Percentiles rank a stretch among this genome's conserved stretches.
These are phyloP conservation scores for Globia sparganii DNA, from an alignment of 2,888 invertebrate genomes.

Conservation along the genomic window DNA sequence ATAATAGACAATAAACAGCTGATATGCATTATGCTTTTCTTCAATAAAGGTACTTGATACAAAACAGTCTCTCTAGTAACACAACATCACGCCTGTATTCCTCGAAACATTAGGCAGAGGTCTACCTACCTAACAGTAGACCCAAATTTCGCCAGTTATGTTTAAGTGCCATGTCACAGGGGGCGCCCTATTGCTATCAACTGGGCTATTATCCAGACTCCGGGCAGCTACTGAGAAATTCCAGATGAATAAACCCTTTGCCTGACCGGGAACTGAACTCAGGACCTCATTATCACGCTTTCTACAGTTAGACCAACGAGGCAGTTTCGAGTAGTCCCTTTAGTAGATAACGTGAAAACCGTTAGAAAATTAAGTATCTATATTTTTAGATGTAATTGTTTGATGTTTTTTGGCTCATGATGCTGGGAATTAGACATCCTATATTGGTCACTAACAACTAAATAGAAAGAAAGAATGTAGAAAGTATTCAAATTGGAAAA, in stretches of 20 bases:
- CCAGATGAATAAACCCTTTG: background rate
- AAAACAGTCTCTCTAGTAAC: background rate
- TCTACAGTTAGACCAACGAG: too few species aligned
- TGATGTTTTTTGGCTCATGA: too few species aligned
- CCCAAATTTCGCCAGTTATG: background rate
- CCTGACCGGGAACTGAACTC: too few species aligned
- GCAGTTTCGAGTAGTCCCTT: too few species aligned
- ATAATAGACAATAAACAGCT: slow-evolving; percentile 10
- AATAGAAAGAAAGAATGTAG: background rate
- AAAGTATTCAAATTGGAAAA: background rate
- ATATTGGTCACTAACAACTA: background rate
- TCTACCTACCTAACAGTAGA: too few species aligned
- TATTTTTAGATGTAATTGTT: too few species aligned
- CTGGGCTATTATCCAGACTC: background rate
- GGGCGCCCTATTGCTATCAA: background rate
- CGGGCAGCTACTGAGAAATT: background rate
- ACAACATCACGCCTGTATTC: background rate
- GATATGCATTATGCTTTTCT: slow-evolving; percentile 10
- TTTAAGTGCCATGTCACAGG: background rate
- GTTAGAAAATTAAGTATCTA: too few species aligned
- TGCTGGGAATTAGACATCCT: background rate
- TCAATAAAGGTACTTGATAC: background rate
- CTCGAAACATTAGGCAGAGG: background rate
- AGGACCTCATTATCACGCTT: too few species aligned
- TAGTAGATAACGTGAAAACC: too few species aligned